Percentiles rank a stretch among this genome's conserved stretches.
These are phyloP conservation scores for Lasioglossum villosulum DNA, from an alignment of 2,888 invertebrate species.

Conservation along the genomic window DNA sequence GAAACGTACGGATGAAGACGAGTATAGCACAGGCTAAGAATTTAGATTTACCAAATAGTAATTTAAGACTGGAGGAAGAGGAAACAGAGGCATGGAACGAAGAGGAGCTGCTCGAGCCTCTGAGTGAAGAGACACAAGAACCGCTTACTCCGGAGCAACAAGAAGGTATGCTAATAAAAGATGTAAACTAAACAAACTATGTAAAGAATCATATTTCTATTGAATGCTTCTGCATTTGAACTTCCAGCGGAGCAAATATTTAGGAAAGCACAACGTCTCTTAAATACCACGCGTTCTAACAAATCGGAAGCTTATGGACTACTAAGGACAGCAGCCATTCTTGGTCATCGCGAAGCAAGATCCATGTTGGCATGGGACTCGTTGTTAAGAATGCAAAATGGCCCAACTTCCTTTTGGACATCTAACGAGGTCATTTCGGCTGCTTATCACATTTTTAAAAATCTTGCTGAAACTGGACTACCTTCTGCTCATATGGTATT, in stretches of 20 bases:
- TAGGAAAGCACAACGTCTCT: constrained; percentile 89
- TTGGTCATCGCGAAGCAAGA: constrained; percentile 92
- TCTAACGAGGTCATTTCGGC: constrained; percentile 90
- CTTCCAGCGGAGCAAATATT: constrained; percentile 90
- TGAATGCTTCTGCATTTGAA: background rate
- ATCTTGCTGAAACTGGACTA: constrained; percentile 90
- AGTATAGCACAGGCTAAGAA: constrained; percentile 70
- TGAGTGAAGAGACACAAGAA: constrained; percentile 85
- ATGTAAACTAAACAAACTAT: background rate
- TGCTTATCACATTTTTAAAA: constrained; percentile 91
- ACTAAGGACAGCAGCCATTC: constrained; percentile 91
- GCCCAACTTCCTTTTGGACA: constrained; percentile 69
- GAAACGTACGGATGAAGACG: constrained; percentile 72
- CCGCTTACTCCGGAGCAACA: constrained; percentile 88
- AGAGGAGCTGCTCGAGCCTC: constrained; percentile 77
- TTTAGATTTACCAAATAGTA: constrained; percentile 59
- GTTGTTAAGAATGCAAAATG: constrained; percentile 92
- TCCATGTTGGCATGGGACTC: constrained; percentile 95
- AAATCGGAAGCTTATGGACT: constrained; percentile 91
- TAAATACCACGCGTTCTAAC: constrained; percentile 90
- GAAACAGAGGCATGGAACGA: constrained; percentile 66
- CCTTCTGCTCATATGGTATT: constrained; percentile 95
- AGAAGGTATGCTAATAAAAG: constrained; percentile 86
- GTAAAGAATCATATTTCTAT: background rate
- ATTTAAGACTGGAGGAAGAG: constrained; percentile 64